Evolutionary conservation across 2,113 vertebrate genomes (phyloP), one percentile per base, ranked within the genome.

Genomic region (Periophthalmodon schlosseri): DNA sequence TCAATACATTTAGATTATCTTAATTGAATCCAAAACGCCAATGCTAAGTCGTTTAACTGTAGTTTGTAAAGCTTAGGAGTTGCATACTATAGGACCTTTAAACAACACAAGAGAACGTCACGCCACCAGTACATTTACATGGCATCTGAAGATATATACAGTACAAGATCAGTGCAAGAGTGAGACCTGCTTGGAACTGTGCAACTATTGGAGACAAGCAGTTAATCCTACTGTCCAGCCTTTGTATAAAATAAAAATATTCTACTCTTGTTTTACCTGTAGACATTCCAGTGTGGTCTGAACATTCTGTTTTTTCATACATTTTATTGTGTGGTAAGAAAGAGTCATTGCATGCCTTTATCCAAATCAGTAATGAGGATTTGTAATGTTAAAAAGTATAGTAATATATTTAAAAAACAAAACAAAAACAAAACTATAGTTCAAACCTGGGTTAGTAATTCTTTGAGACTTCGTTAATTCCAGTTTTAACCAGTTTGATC

Each of bases 41-140:
- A 10, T 44, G 39, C 39, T 2, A 10, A 44, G 8, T 36, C 3
- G 34, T 39, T 39, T 39, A 39, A 39, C 6, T 4, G 9, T 21
- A 11, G 7, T n/a, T 56, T 56, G 10, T 11, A 21, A n/a, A 56
- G 57, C 57, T 15, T 10, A 15, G 15, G 28, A 28, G 24, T 15
- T 12, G 23, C 57, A 28, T 28, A 28, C 24, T 60, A 60, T 60
- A 14, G 57, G 57, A 60, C 57, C 57, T 28, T 60, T 28, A 60
- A 14, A 78, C 74, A 82, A 88, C 82, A 82, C 21, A 15, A 74
- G 70, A 81, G 68, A 68, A 72, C 61, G 76, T 79, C 36, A 49
- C 70, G 87, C 75, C 82, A 78, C 72, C 81, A 77, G 63, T 65
- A 65, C 63, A 44, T 65, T 65, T 65, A 44, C 63, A 65, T 65